phyloP scores from a whole-genome alignment of 2,888 invertebrate genomes.

The Gerris lacustris region DNA sequence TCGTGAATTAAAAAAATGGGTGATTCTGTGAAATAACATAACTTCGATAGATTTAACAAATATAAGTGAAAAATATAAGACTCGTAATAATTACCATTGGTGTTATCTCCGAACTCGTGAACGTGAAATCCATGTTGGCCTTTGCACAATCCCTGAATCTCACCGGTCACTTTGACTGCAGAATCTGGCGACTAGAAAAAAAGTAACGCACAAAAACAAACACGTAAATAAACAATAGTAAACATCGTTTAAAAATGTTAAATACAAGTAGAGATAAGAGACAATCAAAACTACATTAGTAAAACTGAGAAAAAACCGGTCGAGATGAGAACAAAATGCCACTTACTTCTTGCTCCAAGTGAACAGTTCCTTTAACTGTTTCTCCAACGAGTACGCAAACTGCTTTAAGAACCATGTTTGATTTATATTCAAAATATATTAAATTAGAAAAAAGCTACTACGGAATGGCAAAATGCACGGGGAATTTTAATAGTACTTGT shows the following conservation, averaged over 20 bases:
- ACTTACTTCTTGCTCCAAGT: slow-evolving; percentile 61
- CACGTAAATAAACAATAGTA: neutral
- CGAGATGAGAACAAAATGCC: slow-evolving; percentile 1
- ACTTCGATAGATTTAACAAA: no score
- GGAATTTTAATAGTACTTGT: no score
- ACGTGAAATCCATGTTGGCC: slow-evolving; percentile 86
- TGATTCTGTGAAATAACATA: no score
- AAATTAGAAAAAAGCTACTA: neutral
- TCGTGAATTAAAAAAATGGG: no score
- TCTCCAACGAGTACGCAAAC: slow-evolving; percentile 80
- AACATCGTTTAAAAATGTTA: neutral
- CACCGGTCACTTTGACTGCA: slow-evolving; percentile 68
- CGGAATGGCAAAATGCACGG: neutral
- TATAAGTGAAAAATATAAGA: no score
- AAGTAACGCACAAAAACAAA: slow-evolving; percentile 13
- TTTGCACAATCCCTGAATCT: slow-evolving; percentile 61
- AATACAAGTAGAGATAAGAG: neutral
- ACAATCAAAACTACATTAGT: neutral
- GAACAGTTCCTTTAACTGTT: slow-evolving; percentile 62
- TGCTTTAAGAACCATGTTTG: slow-evolving; percentile 50
- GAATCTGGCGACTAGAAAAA: slow-evolving; percentile 45
- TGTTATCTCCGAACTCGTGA: slow-evolving; percentile 92
- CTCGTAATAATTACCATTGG: slow-evolving; percentile 47
- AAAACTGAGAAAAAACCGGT: no score
- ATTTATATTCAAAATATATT: neutral